phyloP scores from a whole-genome alignment of 2,888 invertebrate species.

The Schizaphis graminum region DNA sequence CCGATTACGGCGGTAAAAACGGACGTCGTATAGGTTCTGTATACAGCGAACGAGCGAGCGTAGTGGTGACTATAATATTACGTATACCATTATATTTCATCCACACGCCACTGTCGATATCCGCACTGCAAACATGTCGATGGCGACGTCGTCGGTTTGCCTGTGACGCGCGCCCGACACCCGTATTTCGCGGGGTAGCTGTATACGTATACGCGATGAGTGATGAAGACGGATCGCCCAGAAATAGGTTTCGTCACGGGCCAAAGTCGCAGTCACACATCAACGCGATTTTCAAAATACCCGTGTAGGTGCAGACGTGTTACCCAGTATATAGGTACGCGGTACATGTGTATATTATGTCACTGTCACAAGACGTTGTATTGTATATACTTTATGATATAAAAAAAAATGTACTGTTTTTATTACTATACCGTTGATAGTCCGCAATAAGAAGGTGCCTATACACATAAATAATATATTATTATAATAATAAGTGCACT shows the following conservation, averaged over 20 bases:
- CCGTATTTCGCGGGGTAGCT: not conserved
- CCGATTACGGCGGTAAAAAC: not conserved
- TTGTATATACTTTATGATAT: not conserved
- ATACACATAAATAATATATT: not conserved
- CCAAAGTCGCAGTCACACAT: not conserved
- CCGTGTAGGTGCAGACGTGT: not conserved
- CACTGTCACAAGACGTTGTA: not conserved
- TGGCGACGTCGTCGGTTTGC: not conserved
- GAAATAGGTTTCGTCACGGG: not conserved
- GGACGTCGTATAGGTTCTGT: not conserved
- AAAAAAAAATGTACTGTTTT: not conserved
- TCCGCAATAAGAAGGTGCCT: not conserved
- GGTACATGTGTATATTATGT: not conserved
- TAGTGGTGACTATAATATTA: too few species aligned
- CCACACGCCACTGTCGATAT: not conserved
- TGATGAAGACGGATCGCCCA: not conserved
- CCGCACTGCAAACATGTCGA: not conserved
- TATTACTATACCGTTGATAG: not conserved
- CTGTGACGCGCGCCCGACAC: not conserved
- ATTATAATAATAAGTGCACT: not conserved
- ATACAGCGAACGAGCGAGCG: not conserved
- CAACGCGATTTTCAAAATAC: not conserved
- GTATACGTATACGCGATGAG: too few species aligned
- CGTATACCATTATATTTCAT: too few species aligned
- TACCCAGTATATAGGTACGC: not conserved